Base-by-base conservation (phyloP, 2,797 vertebrate genomes). In the Neoniphon sammara region DNA sequence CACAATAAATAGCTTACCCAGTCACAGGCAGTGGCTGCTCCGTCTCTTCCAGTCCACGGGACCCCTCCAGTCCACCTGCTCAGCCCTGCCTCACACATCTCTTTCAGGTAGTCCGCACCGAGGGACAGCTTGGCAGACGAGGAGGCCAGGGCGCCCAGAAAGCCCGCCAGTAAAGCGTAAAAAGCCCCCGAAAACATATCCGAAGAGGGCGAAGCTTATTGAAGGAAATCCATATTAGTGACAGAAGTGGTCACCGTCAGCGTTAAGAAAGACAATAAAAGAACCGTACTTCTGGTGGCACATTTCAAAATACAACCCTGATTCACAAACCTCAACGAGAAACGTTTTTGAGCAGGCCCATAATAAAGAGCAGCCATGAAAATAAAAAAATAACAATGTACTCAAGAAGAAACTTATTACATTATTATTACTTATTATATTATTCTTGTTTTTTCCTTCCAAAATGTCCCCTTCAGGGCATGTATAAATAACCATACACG, bases 81-180 rank as follows among this genome's bases (percentile, higher is more conserved):
- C 52, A 88, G 61, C 7, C 67, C 71, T 1, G 86, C 74, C 61
- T 85, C 90, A 12, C 94, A 95, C 75, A 94, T 87, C 14, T 87
- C 79, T 55, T 71, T 87, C 70, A 95, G 67, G 56, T 94, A 86
- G 78, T 93, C 89, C 0, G 92, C 85, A 23, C 96, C 93, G 0
- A 97, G 84, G 0, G 94, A 94, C 60, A 97, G 90, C 63, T 97
- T 97, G 10, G 96, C 96, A 3, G 91, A 93, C 42, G 95, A 81
- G 9, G 96, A 96, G 2, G 95, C 95, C 11, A 94, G 69, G 3
- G 96, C 94, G 3, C 93, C 95, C 54, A 94, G 70, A 7, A 94
- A 88, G 0, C 96, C 96, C 9, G 96, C 96, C 9, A 92, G 25
- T 0, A 90, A 27, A 17, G 94, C 93, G 20, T 87, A 94, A 5